Base-by-base conservation (phyloP, 2,797 vertebrate species). In the Smutsia gigantea region DNA sequence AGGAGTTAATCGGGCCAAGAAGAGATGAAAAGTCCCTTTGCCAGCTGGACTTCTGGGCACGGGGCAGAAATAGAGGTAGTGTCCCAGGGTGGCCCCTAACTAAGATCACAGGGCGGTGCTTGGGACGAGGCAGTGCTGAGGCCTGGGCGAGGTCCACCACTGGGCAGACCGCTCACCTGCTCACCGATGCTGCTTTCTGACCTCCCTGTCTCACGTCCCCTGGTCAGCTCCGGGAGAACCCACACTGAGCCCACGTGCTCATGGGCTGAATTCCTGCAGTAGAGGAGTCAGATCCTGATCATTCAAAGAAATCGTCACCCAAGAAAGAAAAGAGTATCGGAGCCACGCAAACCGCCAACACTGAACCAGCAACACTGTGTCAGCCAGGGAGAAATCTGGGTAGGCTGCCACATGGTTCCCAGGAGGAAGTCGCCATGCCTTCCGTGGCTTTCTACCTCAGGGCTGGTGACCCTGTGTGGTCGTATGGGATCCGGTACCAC, bases 401-500 rank as follows among this genome's bases (percentile, higher is more conserved):
- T 10, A 5, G 12, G 29, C 13, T 12, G 25, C 72, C 2, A 0
- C 17, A 0, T 0, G 1, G n/a, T 51, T 64, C 39, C 4, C 34
- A 34, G 27, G 63, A 18, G 17, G n/a, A 55, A 9, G 82, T 17
- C 8, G 1, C 3, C 15, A 5, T 6, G n/a, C 21, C 23, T 25
- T 63, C 46, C 55, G 15, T 18, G 6, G 59, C 27, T 55, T 21
- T 21, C 15, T 15, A 14, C 15, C 51, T 42, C 17, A 1, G 51
- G 49, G 18, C 0, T 5, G 25, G 25, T 14, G 5, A 42, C 19
- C 77, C 83, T 1, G 8, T 25, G 63, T 1, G 39, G 0, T 10
- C 69, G 5, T 19, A 0, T 29, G 19, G 0, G 10, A 11, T 39
- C 66, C 31, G 11, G 37, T 2, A 8, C 27, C 7, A 49, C 64